Conservation (phyloP, 2,797 vertebrate genomes). For the Oreochromis mossambicus region DNA sequence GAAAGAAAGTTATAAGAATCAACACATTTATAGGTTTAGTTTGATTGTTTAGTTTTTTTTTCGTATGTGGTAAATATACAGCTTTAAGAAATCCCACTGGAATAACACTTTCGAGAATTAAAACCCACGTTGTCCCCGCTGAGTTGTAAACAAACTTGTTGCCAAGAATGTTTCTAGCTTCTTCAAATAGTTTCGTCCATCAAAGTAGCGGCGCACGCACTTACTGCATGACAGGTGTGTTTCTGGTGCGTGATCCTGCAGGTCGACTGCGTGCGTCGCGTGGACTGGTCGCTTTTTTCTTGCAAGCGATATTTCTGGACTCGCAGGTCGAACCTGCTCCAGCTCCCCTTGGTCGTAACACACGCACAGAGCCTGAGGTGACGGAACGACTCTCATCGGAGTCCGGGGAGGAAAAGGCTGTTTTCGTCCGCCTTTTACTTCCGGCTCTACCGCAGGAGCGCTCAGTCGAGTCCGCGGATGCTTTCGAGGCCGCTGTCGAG, state of each 20-base stretch:
- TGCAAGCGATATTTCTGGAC: background rate
- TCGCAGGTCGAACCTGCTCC: background rate
- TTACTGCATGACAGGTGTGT: slow-evolving; percentile 17
- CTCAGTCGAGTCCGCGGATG: slow-evolving; percentile 34
- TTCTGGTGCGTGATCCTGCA: background rate
- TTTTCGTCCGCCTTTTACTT: background rate
- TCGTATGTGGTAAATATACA: background rate
- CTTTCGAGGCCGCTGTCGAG: background rate
- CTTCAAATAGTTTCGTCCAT: background rate
- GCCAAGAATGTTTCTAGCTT: background rate
- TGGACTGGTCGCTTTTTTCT: background rate
- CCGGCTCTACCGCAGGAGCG: background rate
- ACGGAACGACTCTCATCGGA: background rate
- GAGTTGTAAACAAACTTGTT: background rate
- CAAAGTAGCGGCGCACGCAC: background rate
- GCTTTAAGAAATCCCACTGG: slow-evolving; percentile 22
- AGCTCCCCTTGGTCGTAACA: slow-evolving; percentile 12
- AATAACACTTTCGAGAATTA: background rate
- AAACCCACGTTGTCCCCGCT: no score
- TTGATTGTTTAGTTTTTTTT: background rate
- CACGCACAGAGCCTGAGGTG: background rate
- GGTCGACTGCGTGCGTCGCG: background rate
- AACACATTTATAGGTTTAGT: background rate
- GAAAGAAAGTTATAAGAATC: background rate
- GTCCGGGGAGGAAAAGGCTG: background rate